Evolutionary conservation across 2,113 vertebrate genomes (phyloP).

Genomic region (Micronisus gabar): DNA sequence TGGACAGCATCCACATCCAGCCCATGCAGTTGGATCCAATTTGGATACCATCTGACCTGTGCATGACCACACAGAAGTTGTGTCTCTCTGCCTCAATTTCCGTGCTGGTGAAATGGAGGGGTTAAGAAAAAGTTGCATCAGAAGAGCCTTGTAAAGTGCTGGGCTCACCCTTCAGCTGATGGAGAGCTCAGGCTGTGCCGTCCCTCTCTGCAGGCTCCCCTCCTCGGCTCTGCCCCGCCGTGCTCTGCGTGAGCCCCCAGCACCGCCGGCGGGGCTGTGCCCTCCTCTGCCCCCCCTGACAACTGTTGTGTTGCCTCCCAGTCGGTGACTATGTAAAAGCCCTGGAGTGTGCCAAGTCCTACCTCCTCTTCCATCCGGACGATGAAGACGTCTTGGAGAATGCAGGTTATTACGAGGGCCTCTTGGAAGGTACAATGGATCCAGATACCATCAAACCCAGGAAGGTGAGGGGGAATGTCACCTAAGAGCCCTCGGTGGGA

Average conservation of each 20-base stretch:
- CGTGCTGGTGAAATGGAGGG: not conserved
- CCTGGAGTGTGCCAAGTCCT: conserved; percentile 84
- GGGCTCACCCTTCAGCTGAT: not conserved
- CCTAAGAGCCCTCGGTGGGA: not conserved
- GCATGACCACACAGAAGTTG: not conserved
- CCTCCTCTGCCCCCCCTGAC: not conserved
- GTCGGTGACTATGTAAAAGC: conserved; percentile 81
- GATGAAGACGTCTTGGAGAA: conserved; percentile 90
- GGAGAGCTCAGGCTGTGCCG: not conserved
- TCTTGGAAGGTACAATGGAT: conserved; percentile 72
- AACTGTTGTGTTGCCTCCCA: conserved; percentile 48
- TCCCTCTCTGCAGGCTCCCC: not conserved
- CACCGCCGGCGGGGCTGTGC: rapidly evolving
- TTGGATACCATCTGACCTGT: not conserved
- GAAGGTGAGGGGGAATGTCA: conserved; percentile 61
- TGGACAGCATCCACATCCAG: not conserved
- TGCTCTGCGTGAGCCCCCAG: not conserved
- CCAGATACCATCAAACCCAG: conserved; percentile 73
- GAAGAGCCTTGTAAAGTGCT: not conserved
- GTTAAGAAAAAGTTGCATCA: not conserved
- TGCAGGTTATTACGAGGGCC: conserved; percentile 78
- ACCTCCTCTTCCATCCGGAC: conserved; percentile 86
- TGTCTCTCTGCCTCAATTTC: not conserved
- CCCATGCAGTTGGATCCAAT: not conserved
- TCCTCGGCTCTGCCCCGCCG: not conserved